A percentile compares a stretch with the other conserved stretches of the same genome.
These are phyloP conservation scores for Cyprinella venusta DNA, from an alignment of 2,797 vertebrate genomes.

Conservation along the genomic window DNA sequence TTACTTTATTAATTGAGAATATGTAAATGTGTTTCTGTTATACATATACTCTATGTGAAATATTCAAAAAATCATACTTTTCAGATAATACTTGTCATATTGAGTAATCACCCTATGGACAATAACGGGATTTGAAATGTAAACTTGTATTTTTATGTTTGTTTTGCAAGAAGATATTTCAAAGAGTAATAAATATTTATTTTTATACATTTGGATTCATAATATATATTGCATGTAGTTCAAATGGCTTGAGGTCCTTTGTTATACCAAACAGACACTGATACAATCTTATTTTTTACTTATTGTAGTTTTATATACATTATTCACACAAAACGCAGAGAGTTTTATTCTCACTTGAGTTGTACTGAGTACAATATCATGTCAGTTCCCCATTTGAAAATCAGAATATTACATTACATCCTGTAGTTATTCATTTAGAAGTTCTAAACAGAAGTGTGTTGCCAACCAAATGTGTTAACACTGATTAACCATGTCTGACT, in stretches of 20 bases:
- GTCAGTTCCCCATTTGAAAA: not conserved
- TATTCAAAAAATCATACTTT: constrained; percentile 35
- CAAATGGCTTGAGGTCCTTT: constrained; percentile 6
- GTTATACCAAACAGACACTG: constrained; percentile 23
- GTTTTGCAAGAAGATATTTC: constrained; percentile 66
- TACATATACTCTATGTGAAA: constrained; percentile 22
- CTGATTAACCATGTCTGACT: not conserved
- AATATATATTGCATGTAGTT: constrained; percentile 72
- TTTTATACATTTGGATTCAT: constrained; percentile 82
- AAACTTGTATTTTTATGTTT: constrained; percentile 59
- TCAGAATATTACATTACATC: not conserved
- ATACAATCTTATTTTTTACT: constrained; percentile 23
- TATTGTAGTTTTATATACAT: constrained; percentile 17
- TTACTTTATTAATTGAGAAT: constrained; percentile 33
- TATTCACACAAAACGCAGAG: constrained; percentile 3
- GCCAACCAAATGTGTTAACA: not conserved
- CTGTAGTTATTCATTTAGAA: not conserved
- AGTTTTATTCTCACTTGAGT: not conserved
- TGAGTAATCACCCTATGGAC: constrained; percentile 21
- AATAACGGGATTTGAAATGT: constrained; percentile 25
- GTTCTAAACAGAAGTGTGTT: not conserved
- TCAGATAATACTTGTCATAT: constrained; percentile 34
- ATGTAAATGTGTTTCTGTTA: constrained; percentile 26
- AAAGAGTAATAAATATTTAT: constrained; percentile 77
- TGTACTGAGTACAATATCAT: not conserved